Base-by-base conservation (phyloP, 2,797 vertebrate genomes). In the Sylvilagus floridanus region DNA sequence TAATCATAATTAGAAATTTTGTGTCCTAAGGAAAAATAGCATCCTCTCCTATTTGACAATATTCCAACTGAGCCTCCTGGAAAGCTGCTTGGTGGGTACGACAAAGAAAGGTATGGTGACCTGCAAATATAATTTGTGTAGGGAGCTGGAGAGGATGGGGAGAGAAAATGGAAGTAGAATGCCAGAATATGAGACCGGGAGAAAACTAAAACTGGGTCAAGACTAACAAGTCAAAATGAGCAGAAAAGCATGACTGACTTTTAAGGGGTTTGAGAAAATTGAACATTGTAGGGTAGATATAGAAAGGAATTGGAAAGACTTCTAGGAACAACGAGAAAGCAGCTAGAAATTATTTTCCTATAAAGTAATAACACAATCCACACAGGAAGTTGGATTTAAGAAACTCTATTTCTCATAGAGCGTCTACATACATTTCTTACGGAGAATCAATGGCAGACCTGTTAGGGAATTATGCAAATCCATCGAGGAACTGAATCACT, bases 401-500 rank as follows among this genome's bases (percentile, higher is more conserved):
- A 95, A 87, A 66, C n/a, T 72, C 60, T 77, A 76, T 93, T 96
- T 96, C 96, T 92, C 92, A 84, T 84, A 79, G 73, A 71, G 14
- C 50, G 32, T 79, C 69, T 86, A 16, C 26, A 42, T 32, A 60
- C 62, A 68, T 95, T 90, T 95, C 96, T 96, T 96, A 82, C 84
- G 94, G 94, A 90, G 94, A 96, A 94, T 96, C 90, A 89, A 4
- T 75, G 32, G 50, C 19, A 65, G 92, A 69, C 83, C 75, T 88
- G 76, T 95, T 89, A 95, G 92, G 73, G 92, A 96, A 96, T 96
- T 96, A 97, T 92, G 94, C 79, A 97, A 96, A 96, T 96, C 66
- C 93, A 21, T 84, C 72, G 47, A 86, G 81, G 90, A 96, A 92
- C 82, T 57, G 68, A 73, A 91, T 95, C 54, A 60, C 81, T 92